Conservation (phyloP, 2,113 vertebrate species). For the Oenanthe melanoleuca region DNA sequence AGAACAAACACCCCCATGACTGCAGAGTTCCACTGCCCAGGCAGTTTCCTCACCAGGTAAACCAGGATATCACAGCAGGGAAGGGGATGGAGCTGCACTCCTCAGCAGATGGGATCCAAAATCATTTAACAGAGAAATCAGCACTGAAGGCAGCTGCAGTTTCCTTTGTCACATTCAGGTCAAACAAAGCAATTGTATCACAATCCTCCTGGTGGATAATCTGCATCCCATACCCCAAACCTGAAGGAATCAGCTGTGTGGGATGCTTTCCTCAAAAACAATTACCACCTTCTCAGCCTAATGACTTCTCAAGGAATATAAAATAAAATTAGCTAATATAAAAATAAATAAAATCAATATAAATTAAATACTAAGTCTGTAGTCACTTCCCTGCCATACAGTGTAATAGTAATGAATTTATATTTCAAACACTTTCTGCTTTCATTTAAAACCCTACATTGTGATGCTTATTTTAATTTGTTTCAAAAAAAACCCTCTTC, state of each 20-base stretch:
- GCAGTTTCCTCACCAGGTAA: background rate
- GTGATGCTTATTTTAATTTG: background rate
- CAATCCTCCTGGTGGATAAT: background rate
- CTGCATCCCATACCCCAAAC: background rate
- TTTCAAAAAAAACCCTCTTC: background rate
- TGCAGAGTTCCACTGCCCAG: background rate
- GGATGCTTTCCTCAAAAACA: background rate
- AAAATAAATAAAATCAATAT: background rate
- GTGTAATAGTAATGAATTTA: background rate
- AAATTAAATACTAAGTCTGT: background rate
- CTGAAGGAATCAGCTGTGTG: background rate
- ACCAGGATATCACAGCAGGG: background rate
- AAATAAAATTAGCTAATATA: no score
- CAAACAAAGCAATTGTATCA: background rate
- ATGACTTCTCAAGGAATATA: background rate
- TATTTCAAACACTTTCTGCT: background rate
- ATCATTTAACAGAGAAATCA: background rate
- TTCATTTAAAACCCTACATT: background rate
- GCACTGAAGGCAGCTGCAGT: background rate
- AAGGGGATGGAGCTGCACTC: background rate
- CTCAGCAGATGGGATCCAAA: background rate
- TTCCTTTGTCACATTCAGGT: background rate
- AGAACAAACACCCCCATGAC: fast-evolving
- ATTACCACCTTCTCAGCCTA: background rate
- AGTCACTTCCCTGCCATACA: background rate